phyloP scores from a whole-genome alignment of 2,888 invertebrate genomes.

The Catonia carolina region DNA sequence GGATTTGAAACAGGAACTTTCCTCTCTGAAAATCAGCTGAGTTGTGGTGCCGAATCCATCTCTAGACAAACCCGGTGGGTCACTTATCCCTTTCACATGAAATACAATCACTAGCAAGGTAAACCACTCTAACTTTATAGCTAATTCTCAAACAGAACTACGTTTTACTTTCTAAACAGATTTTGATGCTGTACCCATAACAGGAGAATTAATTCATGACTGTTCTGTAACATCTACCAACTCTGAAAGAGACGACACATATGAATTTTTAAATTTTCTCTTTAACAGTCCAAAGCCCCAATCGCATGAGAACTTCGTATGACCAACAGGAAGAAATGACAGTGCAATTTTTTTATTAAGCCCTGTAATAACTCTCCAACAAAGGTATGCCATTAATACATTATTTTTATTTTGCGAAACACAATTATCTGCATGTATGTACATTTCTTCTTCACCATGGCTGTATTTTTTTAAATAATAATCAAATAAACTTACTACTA shows the following conservation, averaged over 20 bases:
- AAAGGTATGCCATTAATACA: slow-evolving; percentile 19
- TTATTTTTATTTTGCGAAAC: slow-evolving; percentile 28
- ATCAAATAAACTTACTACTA: slow-evolving; percentile 21
- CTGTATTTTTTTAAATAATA: slow-evolving; percentile 6
- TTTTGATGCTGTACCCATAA: too few relatives aligned
- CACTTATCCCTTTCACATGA: too few relatives aligned
- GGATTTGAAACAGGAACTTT: too few relatives aligned
- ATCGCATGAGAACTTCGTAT: slow-evolving; percentile 22
- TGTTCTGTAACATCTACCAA: slow-evolving; percentile 6
- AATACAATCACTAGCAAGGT: too few relatives aligned
- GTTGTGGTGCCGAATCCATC: too few relatives aligned
- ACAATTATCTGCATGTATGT: slow-evolving; percentile 25
- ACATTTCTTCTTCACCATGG: slow-evolving; percentile 17
- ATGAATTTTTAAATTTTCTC: slow-evolving; percentile 8
- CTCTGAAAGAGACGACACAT: slow-evolving; percentile 4
- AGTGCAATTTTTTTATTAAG: slow-evolving; percentile 5
- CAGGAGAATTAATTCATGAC: too few relatives aligned
- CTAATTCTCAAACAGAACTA: too few relatives aligned
- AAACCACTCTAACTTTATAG: too few relatives aligned
- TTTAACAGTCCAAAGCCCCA: slow-evolving; percentile 19
- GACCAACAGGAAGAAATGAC: slow-evolving; percentile 23
- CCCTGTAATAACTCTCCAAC: slow-evolving; percentile 1
- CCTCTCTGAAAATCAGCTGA: too few relatives aligned
- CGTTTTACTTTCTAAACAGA: too few relatives aligned
- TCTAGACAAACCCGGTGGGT: too few relatives aligned